Conservation (phyloP, 1,140 invertebrate species). For the Zophobas morio region DNA sequence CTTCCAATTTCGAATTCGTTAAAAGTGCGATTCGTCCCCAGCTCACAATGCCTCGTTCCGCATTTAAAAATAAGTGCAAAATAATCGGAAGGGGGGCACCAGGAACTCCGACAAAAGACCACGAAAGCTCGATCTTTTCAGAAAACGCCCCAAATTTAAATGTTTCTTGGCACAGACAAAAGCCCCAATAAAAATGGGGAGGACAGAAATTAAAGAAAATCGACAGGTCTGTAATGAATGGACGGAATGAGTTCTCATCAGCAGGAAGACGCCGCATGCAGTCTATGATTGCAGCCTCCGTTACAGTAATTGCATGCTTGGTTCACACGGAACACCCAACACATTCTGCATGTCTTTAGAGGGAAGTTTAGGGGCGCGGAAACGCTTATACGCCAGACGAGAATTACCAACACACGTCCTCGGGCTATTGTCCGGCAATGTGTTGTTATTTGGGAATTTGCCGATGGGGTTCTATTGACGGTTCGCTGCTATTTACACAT, state of each 20-base stretch:
- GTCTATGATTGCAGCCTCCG: slow-evolving; percentile 59
- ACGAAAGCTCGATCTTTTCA: slow-evolving; percentile 24
- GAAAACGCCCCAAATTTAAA: slow-evolving; percentile 59
- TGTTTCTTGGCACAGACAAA: slow-evolving; percentile 53
- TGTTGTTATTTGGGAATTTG: slow-evolving; percentile 19
- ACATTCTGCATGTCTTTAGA: slow-evolving; percentile 52
- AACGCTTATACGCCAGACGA: slow-evolving; percentile 44
- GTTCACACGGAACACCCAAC: slow-evolving; percentile 60
- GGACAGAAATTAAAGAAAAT: slow-evolving; percentile 56
- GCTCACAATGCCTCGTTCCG: slow-evolving; percentile 5
- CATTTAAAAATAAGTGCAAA: slow-evolving; percentile 42
- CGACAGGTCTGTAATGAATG: slow-evolving; percentile 55
- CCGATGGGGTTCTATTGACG: slow-evolving; percentile 19
- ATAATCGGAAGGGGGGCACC: slow-evolving; percentile 31
- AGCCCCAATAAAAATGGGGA: slow-evolving; percentile 45
- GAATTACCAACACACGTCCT: slow-evolving; percentile 43
- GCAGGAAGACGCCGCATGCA: slow-evolving; percentile 53
- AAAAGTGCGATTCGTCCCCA: slow-evolving; percentile 29
- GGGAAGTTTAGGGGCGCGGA: slow-evolving; percentile 58
- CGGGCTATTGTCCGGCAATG: slow-evolving; percentile 13
- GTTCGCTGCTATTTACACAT: slow-evolving; percentile 10
- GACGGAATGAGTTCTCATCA: slow-evolving; percentile 58
- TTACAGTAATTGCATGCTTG: slow-evolving; percentile 61
- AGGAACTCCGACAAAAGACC: slow-evolving; percentile 9
- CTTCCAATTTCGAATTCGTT: slow-evolving; percentile 20